Evolutionary conservation across 2,113 vertebrate genomes (phyloP).

Genomic region (rat (Rattus norvegicus)): DNA sequence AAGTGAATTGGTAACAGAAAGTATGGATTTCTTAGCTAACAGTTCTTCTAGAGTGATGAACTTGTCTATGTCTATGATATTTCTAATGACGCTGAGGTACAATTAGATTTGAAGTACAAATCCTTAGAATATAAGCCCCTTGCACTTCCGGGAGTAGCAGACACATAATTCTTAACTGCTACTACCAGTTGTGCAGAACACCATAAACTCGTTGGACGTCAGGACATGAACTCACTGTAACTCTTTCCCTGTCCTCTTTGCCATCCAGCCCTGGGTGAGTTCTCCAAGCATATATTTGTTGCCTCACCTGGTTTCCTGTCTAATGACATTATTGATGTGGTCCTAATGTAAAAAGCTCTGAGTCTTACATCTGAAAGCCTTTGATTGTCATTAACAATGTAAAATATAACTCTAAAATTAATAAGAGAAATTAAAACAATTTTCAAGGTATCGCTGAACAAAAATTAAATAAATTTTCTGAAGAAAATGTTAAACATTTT

Average conservation of each 20-base stretch:
- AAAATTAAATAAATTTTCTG: background rate
- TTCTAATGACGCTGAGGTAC: constrained; percentile 30
- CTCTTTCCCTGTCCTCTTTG: background rate
- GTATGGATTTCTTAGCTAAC: constrained; percentile 12
- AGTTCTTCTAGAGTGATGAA: background rate
- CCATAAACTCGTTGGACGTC: background rate
- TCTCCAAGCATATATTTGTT: background rate
- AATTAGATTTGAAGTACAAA: constrained; percentile 57
- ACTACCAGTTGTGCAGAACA: background rate
- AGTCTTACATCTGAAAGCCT: background rate
- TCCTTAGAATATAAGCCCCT: constrained; percentile 7
- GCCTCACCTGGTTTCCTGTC: background rate
- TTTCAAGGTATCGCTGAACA: background rate
- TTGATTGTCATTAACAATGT: background rate
- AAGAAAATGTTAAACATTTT: background rate
- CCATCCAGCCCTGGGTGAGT: background rate
- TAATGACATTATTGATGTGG: background rate
- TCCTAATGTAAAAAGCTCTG: background rate
- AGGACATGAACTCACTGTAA: background rate
- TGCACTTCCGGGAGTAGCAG: background rate
- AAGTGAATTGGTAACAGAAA: background rate
- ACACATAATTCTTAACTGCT: constrained; percentile 18
- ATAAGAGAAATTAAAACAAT: background rate
- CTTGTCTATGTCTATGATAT: constrained; percentile 27
- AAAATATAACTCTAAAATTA: background rate